phyloP scores from a whole-genome alignment of 2,888 invertebrate genomes.

The Apodemia hepburni region DNA sequence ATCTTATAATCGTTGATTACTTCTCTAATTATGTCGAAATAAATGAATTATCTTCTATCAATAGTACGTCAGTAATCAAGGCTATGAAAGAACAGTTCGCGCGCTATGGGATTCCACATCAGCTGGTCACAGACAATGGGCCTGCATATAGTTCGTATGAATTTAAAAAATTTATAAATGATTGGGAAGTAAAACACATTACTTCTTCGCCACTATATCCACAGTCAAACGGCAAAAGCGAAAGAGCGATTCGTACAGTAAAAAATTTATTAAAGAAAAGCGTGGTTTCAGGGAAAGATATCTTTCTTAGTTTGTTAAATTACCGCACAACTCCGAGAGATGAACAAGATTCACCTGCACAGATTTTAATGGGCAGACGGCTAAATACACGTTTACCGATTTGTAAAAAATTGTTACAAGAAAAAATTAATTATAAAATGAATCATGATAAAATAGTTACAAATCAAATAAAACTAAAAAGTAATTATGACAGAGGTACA shows the following conservation, averaged over 20 bases:
- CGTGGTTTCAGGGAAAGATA: slow-evolving; percentile 20
- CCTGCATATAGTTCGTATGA: slow-evolving; percentile 25
- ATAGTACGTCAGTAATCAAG: no score
- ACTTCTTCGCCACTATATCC: slow-evolving; percentile 26
- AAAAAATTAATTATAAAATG: background rate
- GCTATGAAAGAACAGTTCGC: no score
- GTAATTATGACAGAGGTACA: background rate
- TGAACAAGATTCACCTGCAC: no score
- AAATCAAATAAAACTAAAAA: background rate
- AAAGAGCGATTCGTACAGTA: slow-evolving; percentile 26
- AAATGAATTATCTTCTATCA: no score
- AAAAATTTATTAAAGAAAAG: slow-evolving; percentile 27
- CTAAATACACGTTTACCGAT: background rate
- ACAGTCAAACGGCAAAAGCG: slow-evolving; percentile 27
- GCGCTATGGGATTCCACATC: slow-evolving; percentile 29
- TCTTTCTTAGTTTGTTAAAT: slow-evolving; percentile 28
- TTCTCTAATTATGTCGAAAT: no score
- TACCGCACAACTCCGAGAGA: slow-evolving; percentile 24
- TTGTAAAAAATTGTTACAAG: background rate
- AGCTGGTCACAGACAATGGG: slow-evolving; percentile 32
- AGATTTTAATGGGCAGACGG: background rate
- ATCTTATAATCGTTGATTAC: no score
- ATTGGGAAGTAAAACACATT: slow-evolving; percentile 26
- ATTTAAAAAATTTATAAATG: slow-evolving; percentile 24
- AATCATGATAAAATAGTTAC: background rate